Base-by-base conservation (phyloP, 2,113 vertebrate genomes). In the Ammodytes dubius region DNA sequence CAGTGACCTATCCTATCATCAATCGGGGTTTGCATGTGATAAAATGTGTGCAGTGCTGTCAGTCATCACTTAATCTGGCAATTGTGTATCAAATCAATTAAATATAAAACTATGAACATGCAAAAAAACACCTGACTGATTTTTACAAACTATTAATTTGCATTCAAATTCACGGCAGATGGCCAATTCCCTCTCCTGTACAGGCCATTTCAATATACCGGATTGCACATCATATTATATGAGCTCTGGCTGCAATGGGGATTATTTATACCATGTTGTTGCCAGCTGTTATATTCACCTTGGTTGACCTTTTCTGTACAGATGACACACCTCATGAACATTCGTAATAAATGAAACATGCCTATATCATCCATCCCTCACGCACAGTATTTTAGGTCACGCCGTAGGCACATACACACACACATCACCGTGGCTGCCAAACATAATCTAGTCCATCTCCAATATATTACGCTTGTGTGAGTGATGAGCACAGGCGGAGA, bases 221-320 rank as follows among this genome's bases (percentile, higher is more conserved):
- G 59, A 54, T 35, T 0, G 0, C 84, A 77, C 59, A 83, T 67
- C 17, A 60, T 74, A 83, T 87, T 79, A 84, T 75, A 77, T 75
- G 72, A 86, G 49, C 60, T 65, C 54, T 75, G 77, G 75, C 66
- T 86, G 68, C 70, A 1, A 70, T 39, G 11, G 35, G 45, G 77
- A 86, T 86, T 84, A 87, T 91, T 83, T 81, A 83, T 77, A 78
- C 76, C 82, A 81, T 88, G 71, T 80, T 73, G 77, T 77, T 78
- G 82, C 66, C 77, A 89, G 85, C 79, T 90, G 82, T 78, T 83
- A 72, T 46, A 82, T 60, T 83, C 83, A 86, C 89, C 90, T 90
- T 90, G 87, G 72, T 27, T 85, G 88, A 87, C 83, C 81, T 88
- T 85, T 88, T 66, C 65, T 74, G 42, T 79, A 65, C 66, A 35